Base-by-base conservation (phyloP, 2,888 invertebrate species). In the Drosophila subsilvestris region DNA sequence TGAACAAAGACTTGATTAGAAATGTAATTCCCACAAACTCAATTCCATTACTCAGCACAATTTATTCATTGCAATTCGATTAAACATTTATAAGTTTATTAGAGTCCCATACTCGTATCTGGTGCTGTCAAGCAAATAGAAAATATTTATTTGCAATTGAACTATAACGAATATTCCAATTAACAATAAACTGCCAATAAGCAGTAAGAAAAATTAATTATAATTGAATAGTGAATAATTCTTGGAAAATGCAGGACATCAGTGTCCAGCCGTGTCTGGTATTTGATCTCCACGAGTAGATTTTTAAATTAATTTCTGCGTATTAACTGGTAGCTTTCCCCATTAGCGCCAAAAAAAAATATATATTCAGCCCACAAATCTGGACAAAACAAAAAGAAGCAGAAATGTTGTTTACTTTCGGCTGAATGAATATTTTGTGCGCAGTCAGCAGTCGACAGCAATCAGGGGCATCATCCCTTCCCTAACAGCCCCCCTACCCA, bases 401-500 rank as follows among this genome's bases (percentile, higher is more conserved):
- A 49, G 55, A 47, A 51, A 47, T 42, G 42, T 62, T 62, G 62
- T 61, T 61, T 51, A 65, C 63, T 8, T 32, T 42, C 37, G 7
- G 14, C 20, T 18, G 25, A 54, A 27, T 61, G 51, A 37, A 18
- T 49, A 17, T 48, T 63, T 63, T 54, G 14, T 53, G 66, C 63
- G 44, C 32, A 49, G 66, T 55, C 66, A 63, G 63, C 54, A 43
- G 66, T 63, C 53, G 53, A 44, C 32, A 43, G 48, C 17, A 53
- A 18, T 20, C 2, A 3, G n/a, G 53, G 48, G 65, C 48, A 59
- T 54, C 49, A 32, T 18, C n/a, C 63, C 27, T 18, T 32, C 44
- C 45, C 25, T 43, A 44, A 37, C 27, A 27, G 27, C 27, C 9
- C n/a, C n/a, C n/a, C n/a, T n/a, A n/a, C n/a, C 9, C 27, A 27